These are phyloP conservation scores for Zonitis immaculata DNA, from an alignment of 2,888 invertebrate species.

Conservation along the genomic window DNA sequence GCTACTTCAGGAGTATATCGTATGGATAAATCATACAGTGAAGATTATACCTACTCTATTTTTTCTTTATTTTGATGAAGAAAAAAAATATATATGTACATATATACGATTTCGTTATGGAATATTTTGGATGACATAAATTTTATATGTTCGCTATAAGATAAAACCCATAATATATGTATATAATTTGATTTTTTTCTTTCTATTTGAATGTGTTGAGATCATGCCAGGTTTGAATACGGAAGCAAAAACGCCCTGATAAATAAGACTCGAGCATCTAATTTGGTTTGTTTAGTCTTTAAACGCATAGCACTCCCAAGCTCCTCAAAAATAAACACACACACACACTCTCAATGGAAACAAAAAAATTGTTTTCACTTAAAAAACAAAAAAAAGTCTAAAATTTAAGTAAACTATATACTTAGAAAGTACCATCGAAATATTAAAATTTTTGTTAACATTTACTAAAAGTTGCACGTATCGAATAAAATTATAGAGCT, in stretches of 20 bases:
- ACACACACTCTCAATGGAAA: conserved; percentile 19
- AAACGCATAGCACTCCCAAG: conserved; percentile 25
- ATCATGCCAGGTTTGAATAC: conserved; percentile 18
- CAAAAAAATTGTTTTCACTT: background rate
- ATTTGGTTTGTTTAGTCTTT: conserved; percentile 33
- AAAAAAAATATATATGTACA: background rate
- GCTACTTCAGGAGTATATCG: background rate
- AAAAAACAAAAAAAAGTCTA: background rate
- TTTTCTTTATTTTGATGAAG: background rate
- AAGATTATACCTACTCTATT: background rate
- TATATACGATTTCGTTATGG: background rate
- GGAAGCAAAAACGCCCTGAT: conserved; percentile 23
- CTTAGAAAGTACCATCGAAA: too few relatives aligned
- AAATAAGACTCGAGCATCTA: conserved; percentile 21
- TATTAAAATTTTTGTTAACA: too few relatives aligned
- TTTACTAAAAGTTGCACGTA: too few relatives aligned
- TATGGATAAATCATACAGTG: background rate
- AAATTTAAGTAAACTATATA: too few relatives aligned
- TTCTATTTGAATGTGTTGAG: conserved; percentile 10
- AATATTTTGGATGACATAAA: background rate
- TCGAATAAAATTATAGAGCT: background rate
- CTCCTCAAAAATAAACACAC: conserved; percentile 22
- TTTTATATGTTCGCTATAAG: background rate
- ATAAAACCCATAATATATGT: background rate
- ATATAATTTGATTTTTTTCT: too few relatives aligned